Evolutionary conservation across 2,888 invertebrate species (phyloP).

Genomic region (Acleris laterana): DNA sequence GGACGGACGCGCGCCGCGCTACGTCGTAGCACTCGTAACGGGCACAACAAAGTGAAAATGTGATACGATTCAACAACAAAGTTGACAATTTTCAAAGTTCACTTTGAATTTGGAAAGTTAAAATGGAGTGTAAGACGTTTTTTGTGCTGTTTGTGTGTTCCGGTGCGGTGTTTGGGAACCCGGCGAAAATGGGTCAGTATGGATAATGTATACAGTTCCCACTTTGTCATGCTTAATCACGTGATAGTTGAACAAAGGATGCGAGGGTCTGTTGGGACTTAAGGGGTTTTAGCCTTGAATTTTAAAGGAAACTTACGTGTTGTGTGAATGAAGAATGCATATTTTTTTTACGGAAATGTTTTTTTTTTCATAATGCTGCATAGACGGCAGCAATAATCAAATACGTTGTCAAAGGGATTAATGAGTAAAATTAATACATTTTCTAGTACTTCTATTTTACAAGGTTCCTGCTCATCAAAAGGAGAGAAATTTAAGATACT

Average conservation of each 20-base stretch:
- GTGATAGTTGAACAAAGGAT: conserved; percentile 64
- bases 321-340: no score
- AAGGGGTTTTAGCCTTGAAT: background rate
- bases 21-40: conserved; percentile 47
- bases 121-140: conserved; percentile 67
- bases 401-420: no score
- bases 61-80: conserved; percentile 10
- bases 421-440: no score
- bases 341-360: no score
- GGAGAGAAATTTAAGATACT: no score
- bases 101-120: conserved; percentile 10
- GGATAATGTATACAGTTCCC: conserved; percentile 62
- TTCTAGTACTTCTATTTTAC: no score
- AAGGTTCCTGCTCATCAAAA: no score
- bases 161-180: conserved; percentile 63
- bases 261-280: background rate
- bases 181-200: conserved; percentile 80
- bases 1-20: conserved; percentile 54
- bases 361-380: no score
- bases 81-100: conserved; percentile 1
- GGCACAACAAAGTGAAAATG: conserved; percentile 45
- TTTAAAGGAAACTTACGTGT: no score
- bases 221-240: conserved; percentile 57
- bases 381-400: no score
- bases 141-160: conserved; percentile 54